Evolutionary conservation across 2,888 invertebrate genomes (phyloP), one percentile per base, ranked within the genome.

Genomic region (Drosophila merina): DNA sequence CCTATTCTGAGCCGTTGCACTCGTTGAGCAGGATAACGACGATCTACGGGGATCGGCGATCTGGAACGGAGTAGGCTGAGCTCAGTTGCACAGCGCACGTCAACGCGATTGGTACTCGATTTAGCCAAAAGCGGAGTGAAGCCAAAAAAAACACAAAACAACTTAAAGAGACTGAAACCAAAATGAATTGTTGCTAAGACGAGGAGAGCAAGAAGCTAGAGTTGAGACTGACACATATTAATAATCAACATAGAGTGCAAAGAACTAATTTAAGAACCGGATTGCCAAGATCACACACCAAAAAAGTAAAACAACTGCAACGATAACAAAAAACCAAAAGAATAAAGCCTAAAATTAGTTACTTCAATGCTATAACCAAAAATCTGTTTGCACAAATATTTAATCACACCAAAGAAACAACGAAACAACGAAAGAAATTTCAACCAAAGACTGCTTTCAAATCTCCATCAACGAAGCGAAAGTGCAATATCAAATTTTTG

Each of bases 1-100:
- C 84, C 83, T 84, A 84, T 74, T 68, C 47, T 28, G 47, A 38
- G 7, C 47, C 47, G 58, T 54, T 83, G 77, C 81, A 80, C 59
- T 72, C 63, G 73, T 26, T 66, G 57, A 52, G 62, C 76, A 88
- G 89, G 87, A 88, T 76, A 85, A 88, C 77, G 49, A 68, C 67
- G 54, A 74, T 47, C 77, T 69, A 72, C 81, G 73, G 81, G 78
- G 87, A 71, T 84, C 84, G 86, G 60, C 88, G 88, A 85, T 83
- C 84, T 85, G 88, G 88, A 85, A 85, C 84, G 83, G 70, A 52
- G 66, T 58, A 50, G 74, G 78, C 70, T 68, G 72, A 76, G 84
- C 79, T 90, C 84, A 89, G 89, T 89, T 89, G 74, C 79, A 77
- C 76, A 81, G 72, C 75, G 77, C 77, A 83, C 79, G 86, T 79